Base-by-base conservation (phyloP, 1,140 invertebrate genomes). In the Trissolcus basalis region DNA sequence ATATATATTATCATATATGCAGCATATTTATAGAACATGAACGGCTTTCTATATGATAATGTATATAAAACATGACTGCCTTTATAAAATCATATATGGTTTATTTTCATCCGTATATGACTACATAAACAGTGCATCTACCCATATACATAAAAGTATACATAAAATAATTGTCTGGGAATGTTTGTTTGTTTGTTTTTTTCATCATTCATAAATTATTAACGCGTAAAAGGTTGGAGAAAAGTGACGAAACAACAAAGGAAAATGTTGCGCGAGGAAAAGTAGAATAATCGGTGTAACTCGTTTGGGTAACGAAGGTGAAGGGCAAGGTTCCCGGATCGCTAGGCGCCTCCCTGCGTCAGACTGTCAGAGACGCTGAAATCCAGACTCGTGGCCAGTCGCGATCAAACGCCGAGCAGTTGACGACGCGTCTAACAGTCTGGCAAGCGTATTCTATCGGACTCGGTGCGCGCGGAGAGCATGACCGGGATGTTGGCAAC, bases 341-440 rank as follows among this genome's bases (percentile, higher is more conserved):
- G 12, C n/a, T 44, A 12, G 43, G 13, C 12, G 43, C 43, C 43
- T 44, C 43, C 7, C 43, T 44, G 43, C 43, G 11, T 14, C 12
- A 8, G 43, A 12, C 13, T 44, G 43, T 44, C 43, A 44, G 43
- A 44, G 43, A 13, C 43, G 43, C 43, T 13, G n/a, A 8, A 44
- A 13, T 12, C 13, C 15, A 14, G 45, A 48, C 15, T 48, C 45
- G 45, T 48, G 45, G 45, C 19, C 45, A 48, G 45, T 48, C 45
- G 45, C 45, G 45, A 48, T 48, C 16, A 48, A 48, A 48, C 45
- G 15, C 14, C 15, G 45, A 9, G 16, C 45, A 7, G 43, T 13
- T 48, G 16, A 19, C 45, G 36, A 39, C 36, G 36, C 36, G 36
- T n/a, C 36, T 2, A 9, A n/a, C 36, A n/a, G 45, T 16, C 45